Conservation (phyloP, 2,888 invertebrate genomes). For the Muscina levida region DNA sequence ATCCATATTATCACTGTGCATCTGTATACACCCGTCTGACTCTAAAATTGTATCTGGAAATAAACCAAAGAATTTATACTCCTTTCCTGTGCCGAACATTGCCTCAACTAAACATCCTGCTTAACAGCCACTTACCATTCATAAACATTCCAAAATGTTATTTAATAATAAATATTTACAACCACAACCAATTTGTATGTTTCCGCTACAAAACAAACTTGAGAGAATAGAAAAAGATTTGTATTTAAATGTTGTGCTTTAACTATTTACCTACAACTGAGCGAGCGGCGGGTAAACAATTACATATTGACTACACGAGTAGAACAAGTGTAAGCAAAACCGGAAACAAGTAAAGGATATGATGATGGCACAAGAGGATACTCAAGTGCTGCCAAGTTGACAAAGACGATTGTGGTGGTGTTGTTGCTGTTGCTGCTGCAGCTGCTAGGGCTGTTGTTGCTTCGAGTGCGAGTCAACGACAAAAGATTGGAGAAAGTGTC, state of each 20-base stretch:
- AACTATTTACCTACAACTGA: constrained; percentile 5
- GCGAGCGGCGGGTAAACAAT: not conserved
- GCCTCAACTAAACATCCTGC: too few relatives aligned
- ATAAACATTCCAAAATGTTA: not conserved
- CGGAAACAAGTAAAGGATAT: constrained; percentile 41
- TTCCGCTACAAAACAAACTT: constrained; percentile 46
- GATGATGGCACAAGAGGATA: constrained; percentile 37
- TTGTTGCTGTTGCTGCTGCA: not conserved
- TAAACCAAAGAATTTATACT: too few relatives aligned
- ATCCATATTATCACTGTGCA: too few relatives aligned
- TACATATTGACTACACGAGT: not conserved
- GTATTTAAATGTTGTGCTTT: constrained; percentile 18
- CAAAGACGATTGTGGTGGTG: not conserved
- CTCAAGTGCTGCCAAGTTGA: constrained; percentile 35
- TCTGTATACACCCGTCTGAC: too few relatives aligned
- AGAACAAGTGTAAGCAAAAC: constrained; percentile 13
- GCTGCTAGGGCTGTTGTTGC: not conserved
- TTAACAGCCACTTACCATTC: too few relatives aligned
- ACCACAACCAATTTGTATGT: constrained; percentile 44
- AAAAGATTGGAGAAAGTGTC: not conserved
- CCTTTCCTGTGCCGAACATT: too few relatives aligned
- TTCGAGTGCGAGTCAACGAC: not conserved
- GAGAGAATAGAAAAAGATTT: constrained; percentile 52
- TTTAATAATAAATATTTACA: constrained; percentile 18
- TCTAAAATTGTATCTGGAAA: too few relatives aligned